Conservation (phyloP, 2,888 invertebrate species). For the Liopterus haemorrhoidalis region DNA sequence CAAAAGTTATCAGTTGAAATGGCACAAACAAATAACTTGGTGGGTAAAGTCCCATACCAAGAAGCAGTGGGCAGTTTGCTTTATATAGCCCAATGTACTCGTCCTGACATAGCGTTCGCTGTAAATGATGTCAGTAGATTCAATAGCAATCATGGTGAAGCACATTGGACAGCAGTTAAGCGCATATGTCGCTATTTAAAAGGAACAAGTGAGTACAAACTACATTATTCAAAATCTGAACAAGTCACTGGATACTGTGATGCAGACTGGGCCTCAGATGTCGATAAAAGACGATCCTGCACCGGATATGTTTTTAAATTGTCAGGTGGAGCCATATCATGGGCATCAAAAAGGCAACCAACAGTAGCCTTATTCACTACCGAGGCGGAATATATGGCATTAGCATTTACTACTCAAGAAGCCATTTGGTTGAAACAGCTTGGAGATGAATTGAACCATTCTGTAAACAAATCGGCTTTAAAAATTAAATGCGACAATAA, state of each 20-base stretch:
- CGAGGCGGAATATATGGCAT: conserved; percentile 4
- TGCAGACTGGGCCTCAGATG: conserved; percentile 26
- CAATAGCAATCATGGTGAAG: conserved; percentile 1
- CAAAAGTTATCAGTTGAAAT: conserved; percentile 24
- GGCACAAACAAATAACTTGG: conserved; percentile 3
- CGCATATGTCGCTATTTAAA: conserved; percentile 16
- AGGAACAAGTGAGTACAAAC: conserved; percentile 19
- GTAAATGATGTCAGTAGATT: conserved; percentile 27
- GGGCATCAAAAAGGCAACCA: conserved; percentile 3
- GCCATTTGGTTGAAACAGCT: too few relatives aligned
- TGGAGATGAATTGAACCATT: too few relatives aligned
- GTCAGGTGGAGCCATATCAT: conserved; percentile 23
- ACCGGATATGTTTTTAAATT: conserved; percentile 17
- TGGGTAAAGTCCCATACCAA: too few relatives aligned
- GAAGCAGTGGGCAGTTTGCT: conserved; percentile 29
- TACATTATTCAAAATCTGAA: conserved; percentile 21
- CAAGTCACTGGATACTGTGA: conserved; percentile 24
- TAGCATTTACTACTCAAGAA: too few relatives aligned
- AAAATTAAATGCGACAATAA: too few relatives aligned
- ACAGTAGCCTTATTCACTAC: conserved; percentile 5
- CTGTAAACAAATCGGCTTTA: too few relatives aligned
- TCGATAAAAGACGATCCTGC: conserved; percentile 25
- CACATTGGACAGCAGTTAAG: conserved; percentile 25
- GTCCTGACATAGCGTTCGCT: conserved; percentile 28
- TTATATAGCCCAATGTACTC: conserved; percentile 27